A percentile compares a stretch with the other conserved stretches of the same genome.
These are phyloP conservation scores for Albula glossodonta DNA, from an alignment of 2,113 vertebrate genomes.

Conservation along the genomic window DNA sequence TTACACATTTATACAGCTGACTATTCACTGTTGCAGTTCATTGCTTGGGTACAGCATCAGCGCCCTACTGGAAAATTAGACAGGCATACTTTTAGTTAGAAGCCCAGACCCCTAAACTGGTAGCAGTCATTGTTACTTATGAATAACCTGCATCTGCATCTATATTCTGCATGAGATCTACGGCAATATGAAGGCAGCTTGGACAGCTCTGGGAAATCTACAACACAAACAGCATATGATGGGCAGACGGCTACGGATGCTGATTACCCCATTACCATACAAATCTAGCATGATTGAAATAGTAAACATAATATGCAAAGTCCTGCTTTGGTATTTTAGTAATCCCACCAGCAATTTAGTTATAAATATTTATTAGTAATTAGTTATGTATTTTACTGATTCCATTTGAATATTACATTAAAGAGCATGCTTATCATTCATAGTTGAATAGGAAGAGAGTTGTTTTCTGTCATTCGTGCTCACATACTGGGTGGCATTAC, in stretches of 20 bases:
- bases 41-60: too few species aligned
- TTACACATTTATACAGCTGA: too few species aligned
- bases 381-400: slow-evolving; percentile 1
- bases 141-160: neutral
- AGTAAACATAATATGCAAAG: neutral
- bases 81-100: too few species aligned
- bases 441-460: neutral
- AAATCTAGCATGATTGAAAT: neutral
- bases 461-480: too few species aligned
- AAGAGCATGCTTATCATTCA: neutral
- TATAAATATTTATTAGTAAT: neutral
- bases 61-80: too few species aligned
- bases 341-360: neutral
- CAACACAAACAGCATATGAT: neutral
- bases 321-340: neutral
- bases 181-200: neutral
- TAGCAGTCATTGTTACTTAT: neutral
- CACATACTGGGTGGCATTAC: neutral
- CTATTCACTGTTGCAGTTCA: too few species aligned
- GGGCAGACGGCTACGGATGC: neutral
- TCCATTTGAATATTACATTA: neutral
- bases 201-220: neutral
- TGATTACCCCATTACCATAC: neutral
- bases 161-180: neutral
- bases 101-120: too few species aligned